These are phyloP conservation scores for Lethenteron camtschaticum DNA, from an alignment of 2,113 vertebrate species.

Conservation along the genomic window DNA sequence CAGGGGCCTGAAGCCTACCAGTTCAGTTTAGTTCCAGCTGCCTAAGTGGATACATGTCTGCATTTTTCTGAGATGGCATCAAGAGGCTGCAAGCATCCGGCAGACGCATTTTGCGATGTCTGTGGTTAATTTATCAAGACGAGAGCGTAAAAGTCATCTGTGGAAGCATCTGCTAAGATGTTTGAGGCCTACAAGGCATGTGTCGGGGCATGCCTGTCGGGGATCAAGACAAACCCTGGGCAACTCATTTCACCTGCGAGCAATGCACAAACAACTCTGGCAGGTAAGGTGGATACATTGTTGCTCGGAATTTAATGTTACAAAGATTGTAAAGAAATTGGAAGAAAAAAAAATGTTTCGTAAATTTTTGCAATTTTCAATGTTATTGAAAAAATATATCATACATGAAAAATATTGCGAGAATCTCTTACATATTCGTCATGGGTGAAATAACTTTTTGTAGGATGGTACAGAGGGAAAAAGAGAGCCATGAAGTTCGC, in stretches of 20 bases:
- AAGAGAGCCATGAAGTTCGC: too few species aligned
- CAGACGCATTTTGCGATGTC: not conserved
- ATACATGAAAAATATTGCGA: too few species aligned
- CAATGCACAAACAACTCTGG: not conserved
- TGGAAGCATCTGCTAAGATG: not conserved
- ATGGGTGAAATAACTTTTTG: too few species aligned
- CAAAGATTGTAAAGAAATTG: too few species aligned
- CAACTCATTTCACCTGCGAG: not conserved
- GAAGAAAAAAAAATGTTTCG: too few species aligned
- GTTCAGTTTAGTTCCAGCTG: not conserved
- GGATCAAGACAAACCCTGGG: slow-evolving; percentile 1
- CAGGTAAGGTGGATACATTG: not conserved
- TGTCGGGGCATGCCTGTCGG: slow-evolving; percentile 3
- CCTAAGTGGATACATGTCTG: not conserved
- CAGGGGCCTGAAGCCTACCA: too few species aligned
- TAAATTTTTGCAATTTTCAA: too few species aligned
- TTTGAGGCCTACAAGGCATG: not conserved
- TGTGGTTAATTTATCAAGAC: not conserved
- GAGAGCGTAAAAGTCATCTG: not conserved
- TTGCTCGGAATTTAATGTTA: too few species aligned
- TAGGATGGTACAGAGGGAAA: too few species aligned
- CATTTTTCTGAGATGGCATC: not conserved
- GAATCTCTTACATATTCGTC: too few species aligned
- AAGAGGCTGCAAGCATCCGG: not conserved
- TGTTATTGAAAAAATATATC: too few species aligned